Base-by-base conservation (phyloP, 2,888 invertebrate species). In the Seladonia tumulorum region DNA sequence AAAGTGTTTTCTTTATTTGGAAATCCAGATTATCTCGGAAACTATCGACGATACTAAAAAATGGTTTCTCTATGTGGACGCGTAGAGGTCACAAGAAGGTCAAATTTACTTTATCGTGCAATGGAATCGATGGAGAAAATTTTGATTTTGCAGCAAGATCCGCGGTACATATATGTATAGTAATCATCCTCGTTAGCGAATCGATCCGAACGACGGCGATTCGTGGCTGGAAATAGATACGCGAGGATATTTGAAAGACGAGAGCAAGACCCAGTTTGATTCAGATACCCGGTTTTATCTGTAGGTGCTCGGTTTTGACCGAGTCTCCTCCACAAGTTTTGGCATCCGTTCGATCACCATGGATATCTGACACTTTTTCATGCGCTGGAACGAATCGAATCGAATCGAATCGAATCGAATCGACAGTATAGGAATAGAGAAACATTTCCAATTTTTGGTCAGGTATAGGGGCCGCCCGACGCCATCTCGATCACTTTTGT, bases 301-400 rank as follows among this genome's bases (percentile, higher is more conserved):
- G n/a, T n/a, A 57, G 10, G n/a, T 57, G 57, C n/a, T n/a, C 57
- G 57, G 57, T 12, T 57, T 57, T 57, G 57, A 57, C n/a, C 57
- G 87, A 86, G 87, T 68, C 76, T 81, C 76, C 81, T 74, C 74
- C 82, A 76, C 45, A 45, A 66, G 70, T 68, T 68, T 60, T 45
- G 71, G 57, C 76, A 45, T 83, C 66, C 78, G 76, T 75, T 82
- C 82, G 85, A 90, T 84, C 83, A 35, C 66, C 45, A 68, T 49
- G 39, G 80, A 76, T 79, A 63, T 18, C 22, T 53, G 45, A 25
- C 35, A 70, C 80, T 70, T 60, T 73, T 81, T 80, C 66, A 14
- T 57, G 2, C 68, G 42, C 57, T 25, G 3, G 63, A 49, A 68
- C 53, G 45, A 63, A 68, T 79, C 53, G 71, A 25, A 70, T 53